Evolutionary conservation across 2,888 invertebrate genomes (phyloP), one percentile per base, ranked within the genome.

Genomic region (Agriopis marginaria): DNA sequence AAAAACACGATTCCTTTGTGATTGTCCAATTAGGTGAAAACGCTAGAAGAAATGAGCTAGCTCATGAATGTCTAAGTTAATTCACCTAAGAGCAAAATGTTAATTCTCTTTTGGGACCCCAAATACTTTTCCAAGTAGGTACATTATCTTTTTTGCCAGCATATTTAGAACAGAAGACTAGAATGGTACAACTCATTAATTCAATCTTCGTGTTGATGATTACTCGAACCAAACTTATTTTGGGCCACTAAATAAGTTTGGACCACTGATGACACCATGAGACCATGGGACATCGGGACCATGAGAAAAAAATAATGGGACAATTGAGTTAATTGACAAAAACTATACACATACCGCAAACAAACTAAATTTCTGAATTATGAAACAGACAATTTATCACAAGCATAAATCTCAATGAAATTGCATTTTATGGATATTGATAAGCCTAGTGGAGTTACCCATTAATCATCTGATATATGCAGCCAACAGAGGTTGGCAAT

Each of bases 361-460:
- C 66, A 74, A 70, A 70, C 68, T 67, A 70, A 71, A 71, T 72
- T 68, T 68, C 67, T 74, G 71, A 74, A 69, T 76, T 74, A 76
- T 76, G 72, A 68, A 70, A 66, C 73, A 68, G 69, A 72, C 70
- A 67, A 73, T 76, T 72, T 70, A 76, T 73, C 64, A 69, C 67
- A 59, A 63, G 56, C 69, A 76, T 76, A 74, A 76, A 76, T 76
- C 76, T 76, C 69, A 74, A 74, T 74, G 74, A 74, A 74, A 74
- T 67, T 74, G 76, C 76, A 72, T 72, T 76, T 74, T 74, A 76
- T 74, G 70, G 76, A 74, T 74, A 76, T 76, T 76, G 76, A 74
- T 76, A 76, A 76, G 76, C 73, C 72, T 66, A 74, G 72, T 63
- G 70, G 71, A 71, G 73, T 73, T 70, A 71, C 65, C 68, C 70